phyloP scores from a whole-genome alignment of 2,797 vertebrate species.

The Alosa sapidissima region DNA sequence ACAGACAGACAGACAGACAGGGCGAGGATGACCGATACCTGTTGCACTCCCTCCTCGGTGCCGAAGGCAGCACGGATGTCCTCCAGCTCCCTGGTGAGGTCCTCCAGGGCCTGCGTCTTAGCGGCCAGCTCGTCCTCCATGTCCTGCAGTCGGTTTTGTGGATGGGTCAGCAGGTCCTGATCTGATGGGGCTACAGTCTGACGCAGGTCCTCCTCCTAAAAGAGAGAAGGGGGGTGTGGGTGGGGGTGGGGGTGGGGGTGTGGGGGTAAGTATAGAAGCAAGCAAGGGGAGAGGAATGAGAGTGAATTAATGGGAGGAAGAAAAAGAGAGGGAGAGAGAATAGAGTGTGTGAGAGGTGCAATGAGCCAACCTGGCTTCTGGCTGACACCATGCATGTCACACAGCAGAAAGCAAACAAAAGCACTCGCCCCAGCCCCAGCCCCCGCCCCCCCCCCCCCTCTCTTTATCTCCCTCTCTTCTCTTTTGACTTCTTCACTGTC shows the following conservation, averaged over 20 bases:
- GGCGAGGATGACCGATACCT: background rate
- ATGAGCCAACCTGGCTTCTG: background rate
- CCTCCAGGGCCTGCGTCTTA: constrained; percentile 84
- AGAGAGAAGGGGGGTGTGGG: background rate
- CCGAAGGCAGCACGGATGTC: constrained; percentile 85
- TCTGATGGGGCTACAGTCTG: constrained; percentile 69
- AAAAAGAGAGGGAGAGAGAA: background rate
- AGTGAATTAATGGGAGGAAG: background rate
- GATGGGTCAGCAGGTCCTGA: background rate
- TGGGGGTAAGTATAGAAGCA: background rate
- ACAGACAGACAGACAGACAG: no score
- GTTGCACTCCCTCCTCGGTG: constrained; percentile 58
- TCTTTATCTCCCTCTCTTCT: background rate
- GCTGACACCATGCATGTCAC: background rate
- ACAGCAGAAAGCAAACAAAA: background rate
- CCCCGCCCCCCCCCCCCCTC: no score
- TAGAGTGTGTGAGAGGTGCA: background rate
- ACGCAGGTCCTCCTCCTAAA: constrained; percentile 88
- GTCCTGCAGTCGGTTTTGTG: constrained; percentile 65
- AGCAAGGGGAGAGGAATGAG: background rate
- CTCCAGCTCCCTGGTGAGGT: constrained; percentile 86
- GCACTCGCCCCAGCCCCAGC: background rate
- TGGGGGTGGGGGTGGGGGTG: background rate
- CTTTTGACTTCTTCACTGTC: background rate
- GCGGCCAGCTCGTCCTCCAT: constrained; percentile 82